Percentiles rank a stretch among this genome's conserved stretches.
Conservation (phyloP, 2,113 vertebrate species). For the Dryoscopus gambensis region DNA sequence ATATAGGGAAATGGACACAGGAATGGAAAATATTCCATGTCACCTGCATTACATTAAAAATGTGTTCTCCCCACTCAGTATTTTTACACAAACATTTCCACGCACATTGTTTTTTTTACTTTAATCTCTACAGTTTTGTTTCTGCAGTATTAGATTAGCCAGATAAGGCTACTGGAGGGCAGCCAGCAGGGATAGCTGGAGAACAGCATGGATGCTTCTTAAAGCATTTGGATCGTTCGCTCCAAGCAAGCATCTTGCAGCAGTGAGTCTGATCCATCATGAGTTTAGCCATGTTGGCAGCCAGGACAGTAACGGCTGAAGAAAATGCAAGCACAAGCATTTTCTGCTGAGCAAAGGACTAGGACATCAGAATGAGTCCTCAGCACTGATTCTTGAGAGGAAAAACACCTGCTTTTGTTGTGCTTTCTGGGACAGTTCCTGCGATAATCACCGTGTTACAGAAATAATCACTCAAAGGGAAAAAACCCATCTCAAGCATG, state of each 20-base stretch:
- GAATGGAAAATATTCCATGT: background rate
- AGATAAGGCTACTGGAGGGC: slow-evolving; percentile 10
- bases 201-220: background rate
- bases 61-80: background rate
- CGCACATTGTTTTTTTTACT: background rate
- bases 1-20: background rate
- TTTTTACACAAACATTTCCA: background rate
- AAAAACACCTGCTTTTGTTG: background rate
- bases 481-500: background rate
- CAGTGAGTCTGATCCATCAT: background rate
- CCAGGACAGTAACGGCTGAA: background rate
- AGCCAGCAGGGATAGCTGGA: background rate
- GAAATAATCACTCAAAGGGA: background rate
- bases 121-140: background rate
- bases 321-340: slow-evolving; percentile 12
- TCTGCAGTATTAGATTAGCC: background rate
- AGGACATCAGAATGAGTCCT: background rate
- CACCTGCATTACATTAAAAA: background rate
- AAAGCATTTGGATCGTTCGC: background rate
- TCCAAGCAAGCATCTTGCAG: slow-evolving; percentile 20
- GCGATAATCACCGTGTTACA: background rate
- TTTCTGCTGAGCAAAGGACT: background rate
- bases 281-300: background rate
- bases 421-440: background rate
- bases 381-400: background rate